Conservation (phyloP, 2,888 invertebrate species). For the Clistopyga incitator region DNA sequence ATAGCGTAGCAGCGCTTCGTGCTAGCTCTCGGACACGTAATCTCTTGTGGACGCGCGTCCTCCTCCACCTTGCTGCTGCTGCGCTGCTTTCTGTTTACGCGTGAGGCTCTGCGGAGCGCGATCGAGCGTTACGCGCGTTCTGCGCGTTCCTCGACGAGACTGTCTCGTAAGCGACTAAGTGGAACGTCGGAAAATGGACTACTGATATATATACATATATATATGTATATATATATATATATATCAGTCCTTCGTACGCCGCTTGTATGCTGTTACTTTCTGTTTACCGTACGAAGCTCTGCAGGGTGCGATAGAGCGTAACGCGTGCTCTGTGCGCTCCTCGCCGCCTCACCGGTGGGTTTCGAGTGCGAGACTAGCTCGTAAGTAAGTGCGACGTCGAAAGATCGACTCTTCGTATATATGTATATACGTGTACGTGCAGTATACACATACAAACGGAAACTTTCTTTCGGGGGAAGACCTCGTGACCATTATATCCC, state of each 20-base stretch:
- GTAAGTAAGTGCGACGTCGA: neutral
- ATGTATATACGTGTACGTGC: too few species aligned
- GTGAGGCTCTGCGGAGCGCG: conserved; percentile 5
- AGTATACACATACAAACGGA: neutral
- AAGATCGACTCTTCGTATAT: neutral
- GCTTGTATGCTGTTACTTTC: neutral
- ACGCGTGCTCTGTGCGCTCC: neutral
- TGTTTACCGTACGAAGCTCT: neutral
- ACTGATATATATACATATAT: too few species aligned
- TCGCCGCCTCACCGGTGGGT: neutral
- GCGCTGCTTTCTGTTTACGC: conserved; percentile 29
- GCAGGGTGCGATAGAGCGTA: conserved; percentile 28
- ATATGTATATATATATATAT: too few species aligned
- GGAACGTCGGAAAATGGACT: conserved; percentile 13
- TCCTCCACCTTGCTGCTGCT: too few species aligned
- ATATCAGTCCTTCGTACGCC: too few species aligned
- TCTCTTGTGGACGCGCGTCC: conserved; percentile 21
- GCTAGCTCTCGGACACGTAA: conserved; percentile 42
- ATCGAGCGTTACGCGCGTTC: conserved; percentile 25
- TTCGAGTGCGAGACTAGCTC: neutral
- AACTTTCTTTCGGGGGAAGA: conserved; percentile 26
- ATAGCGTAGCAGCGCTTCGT: conserved; percentile 28
- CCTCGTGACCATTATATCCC: conserved; percentile 9
- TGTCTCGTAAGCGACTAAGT: too few species aligned
- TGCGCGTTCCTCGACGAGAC: neutral